Base-by-base conservation (phyloP, 1,140 invertebrate species). In the Coenobita brevimanus region DNA sequence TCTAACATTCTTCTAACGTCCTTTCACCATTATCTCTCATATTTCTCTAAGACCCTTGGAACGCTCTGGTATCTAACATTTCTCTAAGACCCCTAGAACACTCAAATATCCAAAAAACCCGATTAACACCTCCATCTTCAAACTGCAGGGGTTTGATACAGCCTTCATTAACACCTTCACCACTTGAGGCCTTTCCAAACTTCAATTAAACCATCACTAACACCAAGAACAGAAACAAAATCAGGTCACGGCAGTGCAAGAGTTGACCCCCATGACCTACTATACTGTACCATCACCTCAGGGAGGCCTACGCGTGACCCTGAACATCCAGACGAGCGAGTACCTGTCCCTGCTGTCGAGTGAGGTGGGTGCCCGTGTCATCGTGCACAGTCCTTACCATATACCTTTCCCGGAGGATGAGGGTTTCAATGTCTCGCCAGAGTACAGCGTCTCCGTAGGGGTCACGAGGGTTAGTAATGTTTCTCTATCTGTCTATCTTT, bases 391-490 rank as follows among this genome's bases (percentile, higher is more conserved):
- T 13, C 89, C 92, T n/a, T 90, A 91, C 21, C 84, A 89, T 1
- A 90, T 91, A 69, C 93, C 93, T 0, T 92, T 93, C 60, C 92
- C 93, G 0, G 92, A 93, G 82, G 92, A 92, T 46, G 91, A 92
- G 30, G 93, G 93, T 0, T 90, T 93, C 36, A 92, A 92, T 38
- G 89, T 93, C 2, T 82, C 92, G 3, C 92, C 93, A 0, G 92
- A 92, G 6, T 87, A 83, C 38, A 89, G 91, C 46, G 92, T 92
- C 15, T 92, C 92, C 10, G 90, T 93, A n/a, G 91, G 91, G 1
- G 71, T 93, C 2, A 86, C 76, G 21, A 79, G 54, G 82, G 89
- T 90, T 21, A 50, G 82, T 54, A 3, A 21, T 15, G 33, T 27
- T 41, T 33, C 13, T 6, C 33, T 73, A 33, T 73, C 69, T 73